Conservation (phyloP, 2,113 vertebrate species). For the Scalopus aquaticus region DNA sequence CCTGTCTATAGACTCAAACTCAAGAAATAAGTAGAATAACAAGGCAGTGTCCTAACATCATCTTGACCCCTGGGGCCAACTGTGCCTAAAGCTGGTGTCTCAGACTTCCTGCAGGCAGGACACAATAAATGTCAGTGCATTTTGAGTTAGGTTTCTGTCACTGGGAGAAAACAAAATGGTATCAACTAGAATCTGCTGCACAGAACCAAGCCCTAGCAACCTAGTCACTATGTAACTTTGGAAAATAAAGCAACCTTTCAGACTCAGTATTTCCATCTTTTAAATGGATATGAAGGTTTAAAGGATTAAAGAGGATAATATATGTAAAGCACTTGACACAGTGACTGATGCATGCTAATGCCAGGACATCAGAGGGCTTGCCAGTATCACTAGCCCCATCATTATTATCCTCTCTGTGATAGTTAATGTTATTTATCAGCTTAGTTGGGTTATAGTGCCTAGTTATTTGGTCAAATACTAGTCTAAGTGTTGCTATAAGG, state of each 20-base stretch:
- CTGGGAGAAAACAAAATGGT: neutral
- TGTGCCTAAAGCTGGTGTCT: neutral
- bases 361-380: neutral
- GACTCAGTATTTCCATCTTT: neutral
- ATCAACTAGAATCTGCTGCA: neutral
- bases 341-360: neutral
- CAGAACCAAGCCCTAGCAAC: neutral
- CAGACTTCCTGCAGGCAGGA: neutral
- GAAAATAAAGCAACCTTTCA: neutral
- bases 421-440: neutral
- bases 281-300: neutral
- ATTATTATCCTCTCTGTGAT: neutral
- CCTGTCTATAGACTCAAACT: neutral
- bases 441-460: neutral
- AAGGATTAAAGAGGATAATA: neutral
- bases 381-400: too few species aligned
- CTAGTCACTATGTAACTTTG: neutral
- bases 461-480: neutral
- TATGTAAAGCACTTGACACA: neutral
- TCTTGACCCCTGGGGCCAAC: neutral
- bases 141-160: neutral
- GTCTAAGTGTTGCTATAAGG: neutral
- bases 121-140: neutral
- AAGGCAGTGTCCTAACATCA: neutral
- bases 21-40: neutral